Percentiles rank a stretch among this genome's conserved stretches.
Conservation (phyloP, 2,797 vertebrate genomes). For the Buceros bicornis region DNA sequence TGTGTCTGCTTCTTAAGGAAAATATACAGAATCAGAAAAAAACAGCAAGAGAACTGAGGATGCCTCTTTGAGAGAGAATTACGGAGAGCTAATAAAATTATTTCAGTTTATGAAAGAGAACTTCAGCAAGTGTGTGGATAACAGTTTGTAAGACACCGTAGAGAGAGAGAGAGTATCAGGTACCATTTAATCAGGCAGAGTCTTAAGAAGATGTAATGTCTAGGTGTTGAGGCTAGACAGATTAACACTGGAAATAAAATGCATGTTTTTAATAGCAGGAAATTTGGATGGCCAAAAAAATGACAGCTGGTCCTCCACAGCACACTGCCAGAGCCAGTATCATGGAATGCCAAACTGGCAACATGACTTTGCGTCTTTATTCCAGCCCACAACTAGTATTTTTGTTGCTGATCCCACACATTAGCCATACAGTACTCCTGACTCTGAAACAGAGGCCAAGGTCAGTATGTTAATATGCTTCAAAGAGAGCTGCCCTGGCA, state of each 20-base stretch:
- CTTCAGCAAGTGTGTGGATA: not conserved
- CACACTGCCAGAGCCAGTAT: not conserved
- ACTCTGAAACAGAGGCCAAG: not conserved
- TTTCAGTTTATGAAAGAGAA: not conserved
- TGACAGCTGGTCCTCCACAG: not conserved
- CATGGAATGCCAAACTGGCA: not conserved
- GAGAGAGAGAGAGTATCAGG: not conserved
- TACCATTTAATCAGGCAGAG: not conserved
- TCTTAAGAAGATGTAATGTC: not conserved
- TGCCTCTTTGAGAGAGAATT: not conserved
- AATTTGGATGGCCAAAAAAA: not conserved
- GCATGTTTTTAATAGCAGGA: not conserved
- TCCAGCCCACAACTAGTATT: not conserved
- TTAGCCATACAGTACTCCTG: not conserved
- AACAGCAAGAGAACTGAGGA: not conserved
- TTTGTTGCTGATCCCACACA: slow-evolving; percentile 7
- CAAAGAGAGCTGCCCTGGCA: not conserved
- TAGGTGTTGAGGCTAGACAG: not conserved
- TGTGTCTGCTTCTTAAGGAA: rapidly evolving
- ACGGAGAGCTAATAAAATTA: not conserved
- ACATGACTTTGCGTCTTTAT: not conserved
- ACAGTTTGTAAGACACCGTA: not conserved
- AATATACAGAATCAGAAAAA: not conserved
- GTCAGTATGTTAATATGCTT: not conserved
- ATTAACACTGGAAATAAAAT: not conserved